Evolutionary conservation across 2,888 invertebrate species (phyloP).

Genomic region (Heteromurus nitidus): DNA sequence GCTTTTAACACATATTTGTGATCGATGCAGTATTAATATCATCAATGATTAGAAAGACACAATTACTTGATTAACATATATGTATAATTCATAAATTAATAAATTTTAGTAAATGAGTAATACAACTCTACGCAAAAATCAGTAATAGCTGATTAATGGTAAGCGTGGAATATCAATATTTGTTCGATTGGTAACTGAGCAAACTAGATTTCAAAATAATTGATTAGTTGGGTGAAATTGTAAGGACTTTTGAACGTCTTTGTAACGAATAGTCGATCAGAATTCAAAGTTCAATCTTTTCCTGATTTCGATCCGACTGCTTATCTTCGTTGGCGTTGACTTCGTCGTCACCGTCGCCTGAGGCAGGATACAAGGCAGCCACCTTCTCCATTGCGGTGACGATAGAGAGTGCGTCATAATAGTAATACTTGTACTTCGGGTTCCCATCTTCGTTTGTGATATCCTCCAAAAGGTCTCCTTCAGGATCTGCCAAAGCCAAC

Average conservation of each 20-base stretch:
- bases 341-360: slow-evolving; percentile 1
- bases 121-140: too few relatives aligned
- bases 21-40: too few relatives aligned
- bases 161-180: too few relatives aligned
- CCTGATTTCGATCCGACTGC: neutral
- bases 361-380: slow-evolving; percentile 1
- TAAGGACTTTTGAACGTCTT: too few relatives aligned
- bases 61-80: too few relatives aligned
- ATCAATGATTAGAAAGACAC: too few relatives aligned
- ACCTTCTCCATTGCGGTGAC: slow-evolving; percentile 73
- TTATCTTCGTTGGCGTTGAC: slow-evolving; percentile 25
- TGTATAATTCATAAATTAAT: too few relatives aligned
- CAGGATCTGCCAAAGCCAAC: slow-evolving; percentile 76
- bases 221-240: neutral
- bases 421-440: slow-evolving; percentile 79
- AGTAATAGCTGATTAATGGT: too few relatives aligned
- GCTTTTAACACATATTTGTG: too few relatives aligned
- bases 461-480: slow-evolving; percentile 78
- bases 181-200: too few relatives aligned
- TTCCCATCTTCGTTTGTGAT: slow-evolving; percentile 80
- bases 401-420: slow-evolving; percentile 75
- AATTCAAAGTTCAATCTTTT: slow-evolving; percentile 33
- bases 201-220: neutral
- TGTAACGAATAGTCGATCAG: too few relatives aligned
- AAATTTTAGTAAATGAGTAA: too few relatives aligned